Conservation (phyloP, 2,113 vertebrate genomes). For the Sebastes schlegelii region DNA sequence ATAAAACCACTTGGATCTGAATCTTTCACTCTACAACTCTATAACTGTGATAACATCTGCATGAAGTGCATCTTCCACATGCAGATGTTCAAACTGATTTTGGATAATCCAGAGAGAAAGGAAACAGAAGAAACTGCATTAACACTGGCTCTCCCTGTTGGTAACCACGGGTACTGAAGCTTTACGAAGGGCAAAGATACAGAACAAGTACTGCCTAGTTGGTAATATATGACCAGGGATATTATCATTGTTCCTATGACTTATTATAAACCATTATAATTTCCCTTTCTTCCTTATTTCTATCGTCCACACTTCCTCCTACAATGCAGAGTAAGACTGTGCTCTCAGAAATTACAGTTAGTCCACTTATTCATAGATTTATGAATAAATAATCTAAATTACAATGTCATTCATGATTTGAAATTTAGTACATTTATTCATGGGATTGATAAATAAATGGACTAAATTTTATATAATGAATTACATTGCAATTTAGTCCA, state of each 20-base stretch:
- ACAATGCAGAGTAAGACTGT: too few relatives aligned
- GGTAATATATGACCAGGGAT: neutral
- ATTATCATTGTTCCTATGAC: neutral
- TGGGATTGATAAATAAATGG: too few relatives aligned
- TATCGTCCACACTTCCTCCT: too few relatives aligned
- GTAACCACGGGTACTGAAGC: neutral
- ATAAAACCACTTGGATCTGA: neutral
- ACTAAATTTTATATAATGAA: too few relatives aligned
- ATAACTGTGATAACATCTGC: neutral
- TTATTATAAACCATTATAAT: neutral
- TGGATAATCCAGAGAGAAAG: neutral
- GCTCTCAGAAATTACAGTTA: too few relatives aligned
- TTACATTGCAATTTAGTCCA: too few relatives aligned
- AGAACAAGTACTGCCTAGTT: too few relatives aligned
- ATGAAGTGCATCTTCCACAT: neutral
- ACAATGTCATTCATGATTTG: too few relatives aligned
- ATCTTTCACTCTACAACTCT: neutral
- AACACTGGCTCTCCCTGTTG: slow-evolving; percentile 2
- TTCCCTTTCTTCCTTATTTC: neutral
- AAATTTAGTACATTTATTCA: too few relatives aligned
- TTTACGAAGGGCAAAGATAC: neutral
- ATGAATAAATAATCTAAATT: too few relatives aligned
- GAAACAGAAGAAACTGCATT: neutral
- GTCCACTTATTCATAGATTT: too few relatives aligned
- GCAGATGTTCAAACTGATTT: neutral